phyloP scores from a whole-genome alignment of 2,113 vertebrate genomes.

The Crotalus tigris region DNA sequence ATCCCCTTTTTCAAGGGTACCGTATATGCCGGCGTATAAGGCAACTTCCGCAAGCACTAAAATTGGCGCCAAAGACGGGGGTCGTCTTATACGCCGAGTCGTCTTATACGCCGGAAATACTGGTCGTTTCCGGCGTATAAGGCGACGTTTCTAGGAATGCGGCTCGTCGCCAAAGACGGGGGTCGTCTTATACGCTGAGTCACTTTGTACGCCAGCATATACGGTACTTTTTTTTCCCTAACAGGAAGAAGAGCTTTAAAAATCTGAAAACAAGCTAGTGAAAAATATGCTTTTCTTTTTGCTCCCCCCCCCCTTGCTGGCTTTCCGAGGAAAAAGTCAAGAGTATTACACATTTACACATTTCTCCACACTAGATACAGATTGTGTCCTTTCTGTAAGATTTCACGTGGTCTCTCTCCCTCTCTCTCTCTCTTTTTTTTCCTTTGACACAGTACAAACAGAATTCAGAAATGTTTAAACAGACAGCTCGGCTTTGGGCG shows the following conservation, averaged over 20 bases:
- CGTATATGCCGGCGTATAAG: no score
- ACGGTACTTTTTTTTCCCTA: background rate
- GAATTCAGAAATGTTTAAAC: conserved; percentile 99
- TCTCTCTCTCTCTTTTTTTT: background rate
- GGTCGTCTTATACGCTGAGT: no score
- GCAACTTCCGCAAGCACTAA: no score
- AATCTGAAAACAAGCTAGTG: background rate
- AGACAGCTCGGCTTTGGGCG: conserved; percentile 96
- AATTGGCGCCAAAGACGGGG: no score
- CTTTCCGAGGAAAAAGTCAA: background rate
- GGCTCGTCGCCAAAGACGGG: no score
- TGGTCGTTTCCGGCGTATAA: no score
- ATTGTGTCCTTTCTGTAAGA: background rate
- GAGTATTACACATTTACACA: background rate
- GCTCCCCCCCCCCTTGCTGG: background rate
- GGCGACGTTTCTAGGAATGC: no score
- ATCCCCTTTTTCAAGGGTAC: background rate
- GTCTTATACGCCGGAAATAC: no score
- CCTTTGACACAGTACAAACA: conserved; percentile 88
- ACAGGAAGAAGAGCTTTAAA: background rate
- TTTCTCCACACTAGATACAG: background rate
- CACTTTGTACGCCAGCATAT: no score
- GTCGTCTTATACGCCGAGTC: no score
- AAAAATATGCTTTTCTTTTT: background rate
- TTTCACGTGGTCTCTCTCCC: background rate